Percentiles rank a stretch among this genome's conserved stretches.
phyloP scores from a whole-genome alignment of 2,113 vertebrate genomes.

The Galemys pyrenaicus region DNA sequence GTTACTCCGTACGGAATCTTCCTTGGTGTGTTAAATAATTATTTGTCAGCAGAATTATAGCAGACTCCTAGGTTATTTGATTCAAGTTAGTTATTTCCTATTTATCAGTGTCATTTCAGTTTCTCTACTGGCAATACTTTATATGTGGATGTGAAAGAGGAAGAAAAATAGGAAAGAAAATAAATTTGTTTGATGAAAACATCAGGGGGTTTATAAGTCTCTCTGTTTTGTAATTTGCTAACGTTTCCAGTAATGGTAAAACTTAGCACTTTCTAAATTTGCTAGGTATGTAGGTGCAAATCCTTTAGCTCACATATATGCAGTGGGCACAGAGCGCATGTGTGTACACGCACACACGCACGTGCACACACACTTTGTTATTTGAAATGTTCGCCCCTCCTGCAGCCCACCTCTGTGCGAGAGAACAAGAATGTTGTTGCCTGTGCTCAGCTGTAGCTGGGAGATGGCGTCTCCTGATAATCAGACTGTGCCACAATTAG shows the following conservation, averaged over 20 bases:
- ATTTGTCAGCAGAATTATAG: conserved; percentile 1
- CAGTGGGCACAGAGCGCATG: too few relatives aligned
- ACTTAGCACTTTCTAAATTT: neutral
- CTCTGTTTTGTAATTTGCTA: conserved; percentile 37
- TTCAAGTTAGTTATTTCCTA: conserved; percentile 18
- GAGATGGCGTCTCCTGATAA: conserved; percentile 52
- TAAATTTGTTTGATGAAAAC: conserved; percentile 39
- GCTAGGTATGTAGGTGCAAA: neutral
- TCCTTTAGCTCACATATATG: rapidly evolving
- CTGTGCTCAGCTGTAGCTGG: neutral
- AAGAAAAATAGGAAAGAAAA: conserved; percentile 56
- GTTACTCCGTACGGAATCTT: neutral
- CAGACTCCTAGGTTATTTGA: conserved; percentile 15
- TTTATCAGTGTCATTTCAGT: conserved; percentile 40
- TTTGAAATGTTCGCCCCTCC: neutral
- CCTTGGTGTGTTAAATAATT: conserved; percentile 45
- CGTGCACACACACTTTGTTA: neutral
- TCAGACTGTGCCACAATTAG: conserved; percentile 31
- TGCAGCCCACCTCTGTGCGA: neutral
- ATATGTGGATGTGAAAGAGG: neutral
- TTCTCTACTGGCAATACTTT: conserved; percentile 24
- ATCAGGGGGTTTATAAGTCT: neutral
- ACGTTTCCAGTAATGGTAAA: conserved; percentile 7
- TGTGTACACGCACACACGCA: neutral
- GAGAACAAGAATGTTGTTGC: neutral